Conservation (phyloP, 2,797 vertebrate species). For the Thalassophryne amazonica region DNA sequence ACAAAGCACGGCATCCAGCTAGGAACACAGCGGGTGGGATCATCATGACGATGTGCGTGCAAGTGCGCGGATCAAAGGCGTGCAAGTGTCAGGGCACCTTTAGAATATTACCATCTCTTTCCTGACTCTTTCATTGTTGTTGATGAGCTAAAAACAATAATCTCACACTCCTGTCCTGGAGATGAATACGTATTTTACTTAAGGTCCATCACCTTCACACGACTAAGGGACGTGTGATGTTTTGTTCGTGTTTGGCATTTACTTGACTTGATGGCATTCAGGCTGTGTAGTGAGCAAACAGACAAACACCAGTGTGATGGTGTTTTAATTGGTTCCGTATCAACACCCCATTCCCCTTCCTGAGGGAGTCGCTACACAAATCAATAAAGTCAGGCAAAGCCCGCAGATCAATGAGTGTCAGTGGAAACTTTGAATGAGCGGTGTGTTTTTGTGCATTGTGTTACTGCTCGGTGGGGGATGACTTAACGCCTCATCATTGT, state of each 20-base stretch:
- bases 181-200: not conserved
- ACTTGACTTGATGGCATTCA: not conserved
- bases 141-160: too few relatives aligned
- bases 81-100: too few relatives aligned
- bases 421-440: not conserved
- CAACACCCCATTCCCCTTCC: not conserved
- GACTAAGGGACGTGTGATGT: not conserved
- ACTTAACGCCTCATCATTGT: slow-evolving; percentile 21
- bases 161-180: not conserved
- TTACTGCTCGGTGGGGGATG: slow-evolving; percentile 11
- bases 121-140: too few relatives aligned
- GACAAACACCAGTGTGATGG: slow-evolving; percentile 1
- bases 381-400: slow-evolving; percentile 24
- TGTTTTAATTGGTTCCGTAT: slow-evolving; percentile 7
- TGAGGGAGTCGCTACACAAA: slow-evolving; percentile 3
- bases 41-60: too few relatives aligned
- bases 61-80: too few relatives aligned
- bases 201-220: not conserved
- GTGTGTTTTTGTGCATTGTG: slow-evolving; percentile 1
- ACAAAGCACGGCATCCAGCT: too few relatives aligned
- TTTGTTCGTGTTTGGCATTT: slow-evolving; percentile 14
- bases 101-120: too few relatives aligned
- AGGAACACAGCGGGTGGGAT: too few relatives aligned
- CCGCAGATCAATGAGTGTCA: slow-evolving; percentile 27
- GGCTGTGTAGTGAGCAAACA: not conserved